These are phyloP conservation scores for Centrocercus urophasianus DNA, from an alignment of 2,113 vertebrate species.

Conservation along the genomic window DNA sequence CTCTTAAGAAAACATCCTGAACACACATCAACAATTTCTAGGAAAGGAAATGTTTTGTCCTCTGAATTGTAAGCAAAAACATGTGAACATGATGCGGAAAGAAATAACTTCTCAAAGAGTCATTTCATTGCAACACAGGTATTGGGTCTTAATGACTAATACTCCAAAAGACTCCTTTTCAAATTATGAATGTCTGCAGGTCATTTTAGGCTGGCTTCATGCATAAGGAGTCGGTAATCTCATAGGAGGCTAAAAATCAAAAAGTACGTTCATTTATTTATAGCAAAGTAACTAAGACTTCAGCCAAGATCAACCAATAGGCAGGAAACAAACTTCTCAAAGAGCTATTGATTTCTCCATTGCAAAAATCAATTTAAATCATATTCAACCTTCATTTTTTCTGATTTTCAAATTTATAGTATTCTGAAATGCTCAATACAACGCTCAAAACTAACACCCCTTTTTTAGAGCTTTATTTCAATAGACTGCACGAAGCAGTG, in stretches of 20 bases:
- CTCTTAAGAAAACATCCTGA: neutral
- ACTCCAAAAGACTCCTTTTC: neutral
- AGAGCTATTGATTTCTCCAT: constrained; percentile 56
- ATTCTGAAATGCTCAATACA: constrained; percentile 40
- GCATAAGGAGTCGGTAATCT: neutral
- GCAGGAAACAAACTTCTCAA: constrained; percentile 52
- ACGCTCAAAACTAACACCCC: constrained; percentile 55
- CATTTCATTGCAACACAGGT: neutral
- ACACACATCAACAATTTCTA: neutral
- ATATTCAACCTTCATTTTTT: constrained; percentile 23
- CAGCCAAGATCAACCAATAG: constrained; percentile 49
- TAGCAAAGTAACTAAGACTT: constrained; percentile 54
- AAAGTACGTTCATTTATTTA: constrained; percentile 59
- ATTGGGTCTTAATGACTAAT: neutral
- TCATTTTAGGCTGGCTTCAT: neutral
- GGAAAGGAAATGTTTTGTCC: neutral
- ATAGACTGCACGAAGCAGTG: constrained; percentile 36
- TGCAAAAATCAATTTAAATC: constrained; percentile 50
- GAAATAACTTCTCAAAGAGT: neutral
- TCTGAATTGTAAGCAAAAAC: neutral
- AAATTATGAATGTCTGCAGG: neutral
- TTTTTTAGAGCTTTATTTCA: constrained; percentile 55
- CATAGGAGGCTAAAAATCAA: neutral
- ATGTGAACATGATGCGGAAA: neutral
- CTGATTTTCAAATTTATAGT: constrained; percentile 50